Evolutionary conservation across 2,888 invertebrate species (phyloP).

Genomic region (Hartigia nigra): DNA sequence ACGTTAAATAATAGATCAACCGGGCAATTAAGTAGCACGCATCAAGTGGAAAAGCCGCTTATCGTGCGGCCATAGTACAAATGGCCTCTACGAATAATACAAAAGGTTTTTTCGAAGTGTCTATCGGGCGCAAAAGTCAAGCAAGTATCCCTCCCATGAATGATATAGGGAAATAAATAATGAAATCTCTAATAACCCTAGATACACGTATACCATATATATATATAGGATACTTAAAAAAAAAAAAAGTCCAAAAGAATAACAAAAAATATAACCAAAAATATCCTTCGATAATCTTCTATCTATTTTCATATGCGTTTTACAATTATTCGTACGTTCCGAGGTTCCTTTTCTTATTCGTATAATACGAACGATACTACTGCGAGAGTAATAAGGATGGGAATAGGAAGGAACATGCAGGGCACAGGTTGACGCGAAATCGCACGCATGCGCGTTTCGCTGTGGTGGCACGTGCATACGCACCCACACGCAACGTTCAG

Average conservation of each 20-base stretch:
- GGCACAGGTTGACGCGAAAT: neutral
- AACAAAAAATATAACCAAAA: neutral
- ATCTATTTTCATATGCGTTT: neutral
- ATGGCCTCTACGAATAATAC: neutral
- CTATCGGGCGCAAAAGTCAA: neutral
- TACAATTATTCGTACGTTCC: neutral
- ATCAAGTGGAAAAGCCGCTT: neutral
- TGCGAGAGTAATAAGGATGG: neutral
- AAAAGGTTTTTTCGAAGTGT: neutral
- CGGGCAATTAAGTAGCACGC: neutral
- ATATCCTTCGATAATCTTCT: neutral
- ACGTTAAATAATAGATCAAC: neutral
- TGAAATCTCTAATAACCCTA: neutral
- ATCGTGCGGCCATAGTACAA: neutral
- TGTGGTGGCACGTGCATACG: conserved; percentile 50
- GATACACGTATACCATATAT: neutral
- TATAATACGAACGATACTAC: neutral
- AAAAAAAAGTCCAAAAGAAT: too few species aligned
- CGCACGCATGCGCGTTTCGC: conserved; percentile 20
- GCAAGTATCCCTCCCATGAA: neutral
- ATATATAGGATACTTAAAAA: too few species aligned
- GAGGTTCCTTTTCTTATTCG: too few species aligned
- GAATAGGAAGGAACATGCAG: conserved; percentile 6
- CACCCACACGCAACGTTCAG: conserved; percentile 25
- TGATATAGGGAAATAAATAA: neutral